phyloP scores from a whole-genome alignment of 2,113 vertebrate species.

The Hiodon tergisus region DNA sequence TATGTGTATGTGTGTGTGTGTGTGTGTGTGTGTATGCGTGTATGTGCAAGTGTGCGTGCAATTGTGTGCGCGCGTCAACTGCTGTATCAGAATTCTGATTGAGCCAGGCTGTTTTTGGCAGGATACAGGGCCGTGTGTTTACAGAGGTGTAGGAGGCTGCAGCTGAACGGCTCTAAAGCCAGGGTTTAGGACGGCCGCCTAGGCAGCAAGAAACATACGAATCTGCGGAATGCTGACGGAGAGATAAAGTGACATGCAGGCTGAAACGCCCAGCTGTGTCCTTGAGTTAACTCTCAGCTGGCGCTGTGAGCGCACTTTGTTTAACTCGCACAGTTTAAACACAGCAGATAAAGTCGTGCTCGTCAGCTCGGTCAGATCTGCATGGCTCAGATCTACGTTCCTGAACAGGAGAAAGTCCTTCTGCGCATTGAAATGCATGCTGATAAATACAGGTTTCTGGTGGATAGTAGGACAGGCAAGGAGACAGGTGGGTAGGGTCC shows the following conservation, averaged over 20 bases:
- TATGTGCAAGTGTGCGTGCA: not conserved
- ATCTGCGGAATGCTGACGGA: constrained; percentile 19
- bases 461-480: not conserved
- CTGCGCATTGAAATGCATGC: too few relatives aligned
- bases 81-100: constrained; percentile 35
- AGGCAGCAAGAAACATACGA: constrained; percentile 37
- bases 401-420: too few relatives aligned
- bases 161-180: constrained; percentile 25
- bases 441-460: too few relatives aligned
- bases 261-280: not conserved
- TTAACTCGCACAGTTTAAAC: not conserved
- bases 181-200: constrained; percentile 31
- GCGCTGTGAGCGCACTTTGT: not conserved
- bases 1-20: not conserved
- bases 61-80: not conserved
- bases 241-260: not conserved
- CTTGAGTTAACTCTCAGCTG: not conserved
- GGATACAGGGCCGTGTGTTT: constrained; percentile 40
- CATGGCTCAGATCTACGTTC: too few relatives aligned
- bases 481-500: not conserved
- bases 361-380: too few relatives aligned
- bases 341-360: too few relatives aligned
- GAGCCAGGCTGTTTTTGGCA: constrained; percentile 34
- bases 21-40: constrained; percentile 1
- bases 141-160: constrained; percentile 36